These are phyloP conservation scores for Chirona hameri DNA, from an alignment of 2,888 invertebrate genomes.

Conservation along the genomic window DNA sequence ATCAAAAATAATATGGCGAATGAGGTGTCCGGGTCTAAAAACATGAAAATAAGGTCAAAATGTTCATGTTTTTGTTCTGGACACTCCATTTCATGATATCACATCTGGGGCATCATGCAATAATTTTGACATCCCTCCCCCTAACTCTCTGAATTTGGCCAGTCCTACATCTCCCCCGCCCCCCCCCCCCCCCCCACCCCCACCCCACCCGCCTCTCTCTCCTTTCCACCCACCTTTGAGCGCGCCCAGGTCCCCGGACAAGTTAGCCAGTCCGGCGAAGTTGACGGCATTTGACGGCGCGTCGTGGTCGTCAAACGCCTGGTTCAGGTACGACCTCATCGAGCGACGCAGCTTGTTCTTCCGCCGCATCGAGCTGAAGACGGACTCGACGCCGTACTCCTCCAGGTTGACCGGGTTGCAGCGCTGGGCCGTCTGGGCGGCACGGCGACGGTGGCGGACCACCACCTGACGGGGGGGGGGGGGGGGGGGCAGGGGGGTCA, in stretches of 20 bases:
- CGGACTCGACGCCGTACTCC: constrained; percentile 84
- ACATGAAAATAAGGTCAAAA: too few relatives aligned
- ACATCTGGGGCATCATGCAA: too few relatives aligned
- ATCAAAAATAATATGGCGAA: too few relatives aligned
- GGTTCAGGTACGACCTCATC: constrained; percentile 83
- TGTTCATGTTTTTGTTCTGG: too few relatives aligned
- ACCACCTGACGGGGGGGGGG: constrained; percentile 58
- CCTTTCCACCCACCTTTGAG: constrained; percentile 13
- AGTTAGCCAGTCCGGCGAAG: constrained; percentile 68
- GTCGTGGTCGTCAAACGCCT: constrained; percentile 65
- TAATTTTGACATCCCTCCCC: too few relatives aligned
- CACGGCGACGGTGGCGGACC: constrained; percentile 73
- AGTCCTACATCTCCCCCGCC: not conserved
- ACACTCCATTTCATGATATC: too few relatives aligned
- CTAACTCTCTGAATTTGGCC: too few relatives aligned
- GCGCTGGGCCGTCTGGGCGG: constrained; percentile 66
- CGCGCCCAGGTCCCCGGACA: constrained; percentile 32
- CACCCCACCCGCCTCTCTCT: not conserved
- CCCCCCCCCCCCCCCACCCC: not conserved
- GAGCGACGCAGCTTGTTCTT: constrained; percentile 63
- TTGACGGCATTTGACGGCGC: constrained; percentile 70
- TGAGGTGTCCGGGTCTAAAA: too few relatives aligned
- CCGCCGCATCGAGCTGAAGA: constrained; percentile 66
- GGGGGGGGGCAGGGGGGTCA: not conserved
- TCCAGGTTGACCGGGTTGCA: constrained; percentile 84